Base-by-base conservation (phyloP, 2,888 invertebrate genomes). In the Fragum whitleyi region DNA sequence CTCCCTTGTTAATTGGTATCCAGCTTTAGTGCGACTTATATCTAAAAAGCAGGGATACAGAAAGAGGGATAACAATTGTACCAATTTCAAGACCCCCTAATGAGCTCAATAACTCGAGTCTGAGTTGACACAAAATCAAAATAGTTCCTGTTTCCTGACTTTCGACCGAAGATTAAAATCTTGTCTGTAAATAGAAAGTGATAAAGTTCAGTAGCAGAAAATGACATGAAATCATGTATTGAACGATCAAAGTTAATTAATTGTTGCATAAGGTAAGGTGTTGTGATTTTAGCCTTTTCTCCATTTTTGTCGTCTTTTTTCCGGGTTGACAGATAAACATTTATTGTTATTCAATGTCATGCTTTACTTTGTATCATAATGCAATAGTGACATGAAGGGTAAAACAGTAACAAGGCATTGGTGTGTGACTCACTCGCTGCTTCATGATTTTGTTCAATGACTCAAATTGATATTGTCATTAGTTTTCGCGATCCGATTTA, bases 111-210 rank as follows among this genome's bases (percentile, higher is more conserved):
- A 2, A 62, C 70, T 65, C 74, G 47, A 9, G 1, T 23, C 68
- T 68, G 32, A 74, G 62, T 77, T 59, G 77, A 74, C 74, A 77
- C 71, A 65, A 70, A 71, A 77, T 59, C 77, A 81, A 81, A 74
- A 81, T 71, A 74, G 81, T 77, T 81, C 77, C 74, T 74, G 81
- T 51, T 74, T 77, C 65, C 47, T 14, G 47, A 14, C 47, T 32
- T 3, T 28, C 29, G 28, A 61, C 28, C 28, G 5, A 29, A 14
- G 61, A 29, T 26, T 16, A 11, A 11, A 26, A 29, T 9, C 2
- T n/a, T 29, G 29, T 29, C n/a, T 28, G 6, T 32, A 6, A 19
- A 29, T 5, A 16, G 32, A 26, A 19, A 7, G 3, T 29, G 26
- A 11, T 19, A 9, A 61, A 9, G 61, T 19, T n/a, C 5, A 47